A percentile compares a stretch with the other conserved stretches of the same genome.
Conservation (phyloP, 2,888 invertebrate genomes). For the Nomada hirtipes region DNA sequence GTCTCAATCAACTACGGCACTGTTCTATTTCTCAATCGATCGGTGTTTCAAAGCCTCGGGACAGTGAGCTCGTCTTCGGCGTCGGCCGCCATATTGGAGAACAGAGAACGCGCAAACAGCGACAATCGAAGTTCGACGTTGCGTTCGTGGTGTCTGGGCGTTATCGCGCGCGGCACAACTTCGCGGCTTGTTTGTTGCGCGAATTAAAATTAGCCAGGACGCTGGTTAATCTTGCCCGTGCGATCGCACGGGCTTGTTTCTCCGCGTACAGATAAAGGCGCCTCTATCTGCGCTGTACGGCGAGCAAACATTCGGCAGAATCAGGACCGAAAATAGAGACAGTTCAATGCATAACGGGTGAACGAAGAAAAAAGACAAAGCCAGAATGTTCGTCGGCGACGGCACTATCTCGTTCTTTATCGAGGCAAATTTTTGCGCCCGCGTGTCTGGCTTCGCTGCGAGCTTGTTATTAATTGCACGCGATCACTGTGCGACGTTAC, state of each 20-base stretch:
- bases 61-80: slow-evolving; percentile 34
- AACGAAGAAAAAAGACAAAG: not conserved
- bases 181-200: slow-evolving; percentile 64
- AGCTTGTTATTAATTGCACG: not conserved
- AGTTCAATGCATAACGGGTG: not conserved
- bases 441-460: not conserved
- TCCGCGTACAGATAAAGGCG: slow-evolving; percentile 52
- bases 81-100: slow-evolving; percentile 58
- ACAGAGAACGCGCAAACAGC: slow-evolving; percentile 27
- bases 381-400: not conserved
- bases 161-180: slow-evolving; percentile 60
- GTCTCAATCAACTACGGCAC: not conserved
- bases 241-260: slow-evolving; percentile 48
- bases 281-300: slow-evolving; percentile 42
- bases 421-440: not conserved
- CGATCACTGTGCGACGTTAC: not conserved
- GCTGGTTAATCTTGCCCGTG: slow-evolving; percentile 60
- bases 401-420: not conserved
- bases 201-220: slow-evolving; percentile 71
- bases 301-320: slow-evolving; percentile 44
- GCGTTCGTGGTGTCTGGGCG: slow-evolving; percentile 16
- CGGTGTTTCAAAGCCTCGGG: not conserved
- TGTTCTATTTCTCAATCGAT: not conserved
- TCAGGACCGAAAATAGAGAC: not conserved
- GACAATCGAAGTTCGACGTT: slow-evolving; percentile 21